A percentile compares a stretch with the other conserved stretches of the same genome.
These are phyloP conservation scores for Ectemnius lituratus DNA, from an alignment of 2,888 invertebrate genomes.

Conservation along the genomic window DNA sequence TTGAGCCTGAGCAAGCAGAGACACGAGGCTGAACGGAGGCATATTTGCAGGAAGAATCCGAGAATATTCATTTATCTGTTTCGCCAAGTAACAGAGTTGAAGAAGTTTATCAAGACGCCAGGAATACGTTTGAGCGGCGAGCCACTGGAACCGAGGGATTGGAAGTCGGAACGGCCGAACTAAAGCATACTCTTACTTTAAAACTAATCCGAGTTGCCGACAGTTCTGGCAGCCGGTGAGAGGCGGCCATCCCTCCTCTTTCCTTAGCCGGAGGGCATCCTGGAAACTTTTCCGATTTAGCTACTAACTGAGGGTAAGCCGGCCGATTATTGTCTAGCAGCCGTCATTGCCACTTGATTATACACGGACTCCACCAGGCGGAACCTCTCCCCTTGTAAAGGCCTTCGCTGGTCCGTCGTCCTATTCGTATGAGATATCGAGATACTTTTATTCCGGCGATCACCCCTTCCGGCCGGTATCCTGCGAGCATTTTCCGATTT, in stretches of 20 bases:
- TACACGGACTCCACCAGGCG: neutral
- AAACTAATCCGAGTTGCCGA: slow-evolving; percentile 56
- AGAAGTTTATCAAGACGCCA: slow-evolving; percentile 41
- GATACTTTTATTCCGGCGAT: no score
- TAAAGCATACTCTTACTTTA: slow-evolving; percentile 46
- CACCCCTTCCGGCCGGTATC: neutral
- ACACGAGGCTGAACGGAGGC: no score
- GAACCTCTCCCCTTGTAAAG: no score
- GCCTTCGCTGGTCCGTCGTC: no score
- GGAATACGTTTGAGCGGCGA: slow-evolving; percentile 28
- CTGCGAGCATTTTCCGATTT: neutral
- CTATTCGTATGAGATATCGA: no score
- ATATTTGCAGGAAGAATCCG: no score
- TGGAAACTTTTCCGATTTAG: slow-evolving; percentile 57
- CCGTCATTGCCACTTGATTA: slow-evolving; percentile 42
- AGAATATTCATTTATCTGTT: no score
- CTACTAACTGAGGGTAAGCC: slow-evolving; percentile 51
- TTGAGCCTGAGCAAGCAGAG: no score
- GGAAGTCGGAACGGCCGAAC: slow-evolving; percentile 20
- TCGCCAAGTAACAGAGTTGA: neutral
- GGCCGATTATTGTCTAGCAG: slow-evolving; percentile 50
- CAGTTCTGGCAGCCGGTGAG: slow-evolving; percentile 38
- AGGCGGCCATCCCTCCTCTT: slow-evolving; percentile 5
- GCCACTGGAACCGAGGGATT: slow-evolving; percentile 12
- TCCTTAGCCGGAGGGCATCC: slow-evolving; percentile 9